Evolutionary conservation across 2,888 invertebrate species (phyloP), one percentile per base, ranked within the genome.

Genomic region (Lasioglossum oenotherae): DNA sequence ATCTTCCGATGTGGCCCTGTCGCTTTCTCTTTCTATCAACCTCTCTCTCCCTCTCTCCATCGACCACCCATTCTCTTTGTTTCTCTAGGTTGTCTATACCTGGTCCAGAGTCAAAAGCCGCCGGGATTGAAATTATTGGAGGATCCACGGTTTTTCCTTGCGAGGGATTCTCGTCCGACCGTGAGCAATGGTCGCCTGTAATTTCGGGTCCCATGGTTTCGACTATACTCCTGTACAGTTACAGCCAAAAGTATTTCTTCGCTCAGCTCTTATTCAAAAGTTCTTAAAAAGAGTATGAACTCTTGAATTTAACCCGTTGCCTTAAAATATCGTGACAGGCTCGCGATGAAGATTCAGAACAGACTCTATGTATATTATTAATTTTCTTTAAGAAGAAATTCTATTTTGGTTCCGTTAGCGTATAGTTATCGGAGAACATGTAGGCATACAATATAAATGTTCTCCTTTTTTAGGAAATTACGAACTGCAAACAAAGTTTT

Each of bases 1-100:
- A 91, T 91, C 91, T 89, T 82, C 74, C 84, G 80, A 87, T 81
- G 85, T 81, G 85, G 82, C 69, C 82, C 79, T 82, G 84, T 83
- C 74, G 78, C 67, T 82, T 82, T 71, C 60, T 60, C 60, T 60
- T 27, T 60, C 57, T 14, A 4, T 27, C 57, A 4, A 12, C 1
- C 27, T 16, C 27, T 14, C 57, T 60, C 5, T 16, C 16, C 5
- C 16, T 64, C 64, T 46, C 76, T 57, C 78, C 27, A 64, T 4
- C n/a, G 74, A 60, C 53, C 60, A 73, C 82, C 82, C 75, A 35
- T 64, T 46, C 35, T 82, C 80, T 87, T 82, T 81, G 57, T 67
- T 79, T 84, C 75, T 57, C 69, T 78, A 74, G 85, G 83, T 71
- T 81, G 64, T 81, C 84, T 84, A 88, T 90, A 90, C 90, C 90